These are phyloP conservation scores for Parotia lawesii DNA, from an alignment of 2,113 vertebrate genomes.

Conservation along the genomic window DNA sequence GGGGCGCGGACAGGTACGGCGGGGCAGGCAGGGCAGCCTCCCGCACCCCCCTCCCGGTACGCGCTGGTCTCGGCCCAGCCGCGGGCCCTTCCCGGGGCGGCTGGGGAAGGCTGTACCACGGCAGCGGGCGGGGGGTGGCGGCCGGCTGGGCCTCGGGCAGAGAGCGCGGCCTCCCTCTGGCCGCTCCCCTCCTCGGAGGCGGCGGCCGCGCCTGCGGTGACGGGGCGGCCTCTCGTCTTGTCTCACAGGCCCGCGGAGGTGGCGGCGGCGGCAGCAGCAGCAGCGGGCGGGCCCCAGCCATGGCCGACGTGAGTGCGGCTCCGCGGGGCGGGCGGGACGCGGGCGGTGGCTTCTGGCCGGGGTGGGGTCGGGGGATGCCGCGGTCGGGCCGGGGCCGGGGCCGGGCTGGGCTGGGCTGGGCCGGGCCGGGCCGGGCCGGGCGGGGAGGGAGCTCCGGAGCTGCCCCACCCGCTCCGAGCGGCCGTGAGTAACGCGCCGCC, in stretches of 20 bases:
- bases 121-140: not conserved
- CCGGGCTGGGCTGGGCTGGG: not conserved
- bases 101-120: not conserved
- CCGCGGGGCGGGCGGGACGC: not conserved
- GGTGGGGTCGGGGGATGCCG: not conserved
- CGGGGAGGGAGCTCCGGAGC: not conserved
- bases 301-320: slow-evolving; percentile 28
- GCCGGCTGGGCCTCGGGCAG: not conserved
- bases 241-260: not conserved
- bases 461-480: not conserved
- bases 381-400: not conserved
- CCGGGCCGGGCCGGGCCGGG: not conserved
- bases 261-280: not conserved
- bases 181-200: not conserved
- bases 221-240: not conserved
- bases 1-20: not conserved
- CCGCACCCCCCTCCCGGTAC: not conserved
- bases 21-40: not conserved
- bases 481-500: not conserved
- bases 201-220: not conserved
- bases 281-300: not conserved
- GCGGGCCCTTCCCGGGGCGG: too few species aligned
- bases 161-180: not conserved
- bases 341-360: not conserved
- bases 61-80: not conserved